Percentiles rank a stretch among this genome's conserved stretches.
These are phyloP conservation scores for Salvelinus alpinus DNA, from an alignment of 2,113 vertebrate species.

Conservation along the genomic window DNA sequence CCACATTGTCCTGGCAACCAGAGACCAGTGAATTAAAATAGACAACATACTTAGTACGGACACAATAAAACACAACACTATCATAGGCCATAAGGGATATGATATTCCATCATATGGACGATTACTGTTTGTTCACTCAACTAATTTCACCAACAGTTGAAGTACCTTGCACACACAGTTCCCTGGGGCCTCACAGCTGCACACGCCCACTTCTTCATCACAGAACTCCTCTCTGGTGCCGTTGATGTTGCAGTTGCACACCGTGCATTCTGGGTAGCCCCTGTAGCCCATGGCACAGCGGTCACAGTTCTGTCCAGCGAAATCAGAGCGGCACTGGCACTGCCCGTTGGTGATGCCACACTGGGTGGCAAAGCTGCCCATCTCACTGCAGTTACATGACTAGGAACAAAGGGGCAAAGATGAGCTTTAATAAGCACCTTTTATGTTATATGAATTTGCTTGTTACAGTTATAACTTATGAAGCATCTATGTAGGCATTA, in stretches of 20 bases:
- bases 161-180: slow-evolving; percentile 89
- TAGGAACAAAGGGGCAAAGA: slow-evolving; percentile 45
- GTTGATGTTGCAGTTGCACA: slow-evolving; percentile 82
- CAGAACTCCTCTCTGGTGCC: slow-evolving; percentile 80
- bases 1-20: slow-evolving; percentile 79
- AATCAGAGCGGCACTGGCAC: slow-evolving; percentile 79
- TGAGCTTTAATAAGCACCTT: too few species aligned
- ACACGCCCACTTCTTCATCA: slow-evolving; percentile 71
- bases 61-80: background rate
- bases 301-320: slow-evolving; percentile 76
- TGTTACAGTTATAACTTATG: slow-evolving; percentile 58
- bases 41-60: background rate
- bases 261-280: slow-evolving; percentile 82
- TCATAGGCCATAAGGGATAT: background rate
- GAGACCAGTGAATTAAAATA: background rate
- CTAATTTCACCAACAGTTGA: background rate
- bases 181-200: slow-evolving; percentile 78
- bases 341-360: slow-evolving; percentile 79
- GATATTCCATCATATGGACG: background rate
- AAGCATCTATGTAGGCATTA: background rate
- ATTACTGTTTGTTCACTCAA: background rate
- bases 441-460: slow-evolving; percentile 9
- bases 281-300: slow-evolving; percentile 81
- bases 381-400: slow-evolving; percentile 82
- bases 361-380: slow-evolving; percentile 72